A percentile compares a stretch with the other conserved stretches of the same genome.
Conservation (phyloP, 2,888 invertebrate species). For the Psococerastis gibbosa region DNA sequence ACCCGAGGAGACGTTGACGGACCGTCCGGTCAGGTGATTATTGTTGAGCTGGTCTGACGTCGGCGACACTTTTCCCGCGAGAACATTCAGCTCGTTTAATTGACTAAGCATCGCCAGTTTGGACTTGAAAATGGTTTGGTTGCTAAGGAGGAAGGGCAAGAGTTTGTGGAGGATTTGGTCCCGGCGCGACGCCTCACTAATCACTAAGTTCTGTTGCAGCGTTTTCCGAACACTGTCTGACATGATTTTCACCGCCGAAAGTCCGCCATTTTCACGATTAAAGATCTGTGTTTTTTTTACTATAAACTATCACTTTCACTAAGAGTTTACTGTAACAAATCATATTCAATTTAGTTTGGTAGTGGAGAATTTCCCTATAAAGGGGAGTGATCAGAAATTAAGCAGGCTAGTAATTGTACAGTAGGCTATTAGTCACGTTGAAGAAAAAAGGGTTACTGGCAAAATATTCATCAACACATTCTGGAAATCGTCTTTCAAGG, state of each 20-base stretch:
- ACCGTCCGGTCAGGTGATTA: background rate
- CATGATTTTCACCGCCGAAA: constrained; percentile 1
- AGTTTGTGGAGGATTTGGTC: constrained; percentile 1
- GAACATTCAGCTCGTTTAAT: constrained; percentile 66
- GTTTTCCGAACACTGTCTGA: constrained; percentile 5
- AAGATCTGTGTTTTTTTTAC: too few relatives aligned
- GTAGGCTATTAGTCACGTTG: too few relatives aligned
- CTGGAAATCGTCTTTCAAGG: too few relatives aligned
- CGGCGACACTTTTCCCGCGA: constrained; percentile 79
- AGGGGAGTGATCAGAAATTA: too few relatives aligned
- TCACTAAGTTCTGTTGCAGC: constrained; percentile 6
- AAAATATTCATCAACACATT: too few relatives aligned
- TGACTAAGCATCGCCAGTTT: constrained; percentile 4
- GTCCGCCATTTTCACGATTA: too few relatives aligned
- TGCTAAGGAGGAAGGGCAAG: background rate
- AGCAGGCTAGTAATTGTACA: too few relatives aligned
- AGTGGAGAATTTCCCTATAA: too few relatives aligned
- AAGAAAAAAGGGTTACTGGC: too few relatives aligned
- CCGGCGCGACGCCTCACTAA: background rate
- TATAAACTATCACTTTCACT: too few relatives aligned
- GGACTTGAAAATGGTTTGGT: background rate
- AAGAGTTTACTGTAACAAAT: too few relatives aligned
- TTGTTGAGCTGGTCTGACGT: constrained; percentile 8
- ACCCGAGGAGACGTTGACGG: background rate
- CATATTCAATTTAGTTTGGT: too few relatives aligned